These are phyloP conservation scores for Brachionus koreanus DNA, from an alignment of 1,140 invertebrate genomes.

Conservation along the genomic window DNA sequence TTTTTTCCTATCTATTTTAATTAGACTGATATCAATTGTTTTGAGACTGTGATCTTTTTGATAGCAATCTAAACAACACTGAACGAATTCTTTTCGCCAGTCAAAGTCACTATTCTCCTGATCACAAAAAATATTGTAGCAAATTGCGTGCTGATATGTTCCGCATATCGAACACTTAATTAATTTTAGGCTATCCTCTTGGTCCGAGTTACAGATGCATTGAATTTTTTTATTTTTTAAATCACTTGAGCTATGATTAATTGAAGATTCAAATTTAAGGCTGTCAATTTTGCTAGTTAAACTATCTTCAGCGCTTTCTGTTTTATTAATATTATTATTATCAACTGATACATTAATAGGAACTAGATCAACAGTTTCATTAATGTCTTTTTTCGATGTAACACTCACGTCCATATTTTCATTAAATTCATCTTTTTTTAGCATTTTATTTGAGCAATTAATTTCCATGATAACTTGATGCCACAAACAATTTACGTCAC, in stretches of 20 bases:
- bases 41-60: background rate
- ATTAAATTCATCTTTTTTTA: conserved; percentile 17
- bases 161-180: background rate
- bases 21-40: background rate
- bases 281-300: background rate
- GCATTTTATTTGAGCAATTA: background rate
- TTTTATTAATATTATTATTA: background rate
- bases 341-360: background rate
- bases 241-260: background rate
- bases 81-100: conserved; percentile 7
- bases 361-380: background rate
- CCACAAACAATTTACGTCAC: background rate
- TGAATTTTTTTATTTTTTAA: background rate
- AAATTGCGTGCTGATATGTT: background rate
- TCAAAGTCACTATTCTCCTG: background rate
- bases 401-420: background rate
- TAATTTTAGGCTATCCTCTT: background rate
- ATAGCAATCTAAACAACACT: background rate
- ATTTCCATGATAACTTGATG: background rate
- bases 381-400: background rate
- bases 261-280: background rate
- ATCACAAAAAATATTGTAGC: conserved; percentile 1
- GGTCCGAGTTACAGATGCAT: background rate
- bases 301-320: background rate
- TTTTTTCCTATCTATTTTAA: background rate